Percentiles rank a stretch among this genome's conserved stretches.
phyloP scores from a whole-genome alignment of 2,797 vertebrate genomes.

The Sebastes paucispinis region DNA sequence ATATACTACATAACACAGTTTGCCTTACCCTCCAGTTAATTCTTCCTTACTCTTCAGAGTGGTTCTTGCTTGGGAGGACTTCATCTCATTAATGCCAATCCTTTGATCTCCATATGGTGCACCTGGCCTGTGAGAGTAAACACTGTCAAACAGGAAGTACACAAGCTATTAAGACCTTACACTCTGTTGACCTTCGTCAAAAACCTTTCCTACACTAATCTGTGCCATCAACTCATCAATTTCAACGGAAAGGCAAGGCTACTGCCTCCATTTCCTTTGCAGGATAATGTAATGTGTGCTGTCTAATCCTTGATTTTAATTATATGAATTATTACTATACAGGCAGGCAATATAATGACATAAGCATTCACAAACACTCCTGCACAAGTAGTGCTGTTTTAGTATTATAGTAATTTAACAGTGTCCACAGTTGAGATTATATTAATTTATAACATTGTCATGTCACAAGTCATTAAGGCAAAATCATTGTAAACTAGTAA shows the following conservation, averaged over 20 bases:
- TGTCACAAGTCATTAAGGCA: neutral
- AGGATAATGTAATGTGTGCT: neutral
- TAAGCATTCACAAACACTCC: neutral
- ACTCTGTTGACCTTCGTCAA: neutral
- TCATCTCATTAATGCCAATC: conserved; percentile 68
- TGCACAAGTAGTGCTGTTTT: neutral
- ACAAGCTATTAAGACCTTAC: conserved; percentile 22
- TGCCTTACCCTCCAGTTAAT: conserved; percentile 13
- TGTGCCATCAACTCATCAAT: neutral
- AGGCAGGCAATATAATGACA: neutral
- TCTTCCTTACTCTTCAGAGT: conserved; percentile 26
- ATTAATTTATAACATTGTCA: neutral
- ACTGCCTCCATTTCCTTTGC: neutral
- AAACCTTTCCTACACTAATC: conserved; percentile 1
- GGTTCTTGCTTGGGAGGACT: conserved; percentile 51
- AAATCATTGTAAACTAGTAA: neutral
- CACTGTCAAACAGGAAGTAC: conserved; percentile 25
- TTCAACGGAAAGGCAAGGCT: neutral
- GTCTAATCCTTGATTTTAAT: neutral
- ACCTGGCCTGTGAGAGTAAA: conserved; percentile 47
- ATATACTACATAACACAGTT: neutral
- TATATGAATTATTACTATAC: neutral
- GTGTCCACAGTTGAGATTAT: neutral
- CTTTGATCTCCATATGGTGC: conserved; percentile 72
- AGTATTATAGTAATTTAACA: neutral